A percentile compares a stretch with the other conserved stretches of the same genome.
These are phyloP conservation scores for Ophiothrix spiculata DNA, from an alignment of 35 echinoderm and acorn worm species.

Conservation along the genomic window DNA sequence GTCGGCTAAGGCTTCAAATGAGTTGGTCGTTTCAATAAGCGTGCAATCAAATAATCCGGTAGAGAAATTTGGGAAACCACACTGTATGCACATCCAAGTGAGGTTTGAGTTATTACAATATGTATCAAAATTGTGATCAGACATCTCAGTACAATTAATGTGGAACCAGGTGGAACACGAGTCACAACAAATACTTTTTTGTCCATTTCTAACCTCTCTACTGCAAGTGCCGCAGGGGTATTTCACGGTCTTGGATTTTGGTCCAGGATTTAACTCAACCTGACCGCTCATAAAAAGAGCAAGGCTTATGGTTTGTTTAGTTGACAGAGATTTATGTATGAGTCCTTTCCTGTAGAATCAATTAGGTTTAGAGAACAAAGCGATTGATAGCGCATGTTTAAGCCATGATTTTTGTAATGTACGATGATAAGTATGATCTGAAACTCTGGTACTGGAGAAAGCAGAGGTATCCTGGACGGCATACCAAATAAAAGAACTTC, in stretches of 20 bases:
- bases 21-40: neutral
- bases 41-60: neutral
- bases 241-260: neutral
- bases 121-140: neutral
- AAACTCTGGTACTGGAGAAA: neutral
- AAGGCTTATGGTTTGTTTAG: neutral
- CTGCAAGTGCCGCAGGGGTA: neutral
- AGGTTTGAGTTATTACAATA: neutral
- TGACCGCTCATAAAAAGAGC: neutral
- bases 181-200: neutral
- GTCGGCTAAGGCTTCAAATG: neutral
- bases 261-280: neutral
- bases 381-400: neutral
- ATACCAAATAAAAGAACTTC: constrained; percentile 1
- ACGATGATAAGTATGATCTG: neutral
- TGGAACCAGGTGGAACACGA: neutral
- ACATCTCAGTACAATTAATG: neutral
- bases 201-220: neutral
- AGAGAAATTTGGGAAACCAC: neutral
- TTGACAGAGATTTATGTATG: neutral
- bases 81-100: neutral
- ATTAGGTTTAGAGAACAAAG: neutral
- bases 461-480: neutral
- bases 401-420: neutral
- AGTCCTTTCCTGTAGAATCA: neutral